phyloP scores from a whole-genome alignment of 2,888 invertebrate species.

The Asteroscopus sphinx region DNA sequence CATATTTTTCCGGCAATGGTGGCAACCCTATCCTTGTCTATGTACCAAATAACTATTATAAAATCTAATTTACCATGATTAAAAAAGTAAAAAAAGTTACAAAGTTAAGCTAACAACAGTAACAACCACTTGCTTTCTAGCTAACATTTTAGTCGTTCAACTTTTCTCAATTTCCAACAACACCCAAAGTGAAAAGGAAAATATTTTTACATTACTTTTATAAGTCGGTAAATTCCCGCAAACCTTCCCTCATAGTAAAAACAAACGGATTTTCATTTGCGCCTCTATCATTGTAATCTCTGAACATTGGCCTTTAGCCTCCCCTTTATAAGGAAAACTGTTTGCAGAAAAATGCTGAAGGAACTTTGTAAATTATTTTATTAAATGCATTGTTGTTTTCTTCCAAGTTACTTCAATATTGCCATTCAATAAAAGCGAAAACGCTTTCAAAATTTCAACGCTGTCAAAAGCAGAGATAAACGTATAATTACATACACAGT shows the following conservation, averaged over 20 bases:
- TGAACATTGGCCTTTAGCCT: slow-evolving; percentile 31
- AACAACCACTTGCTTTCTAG: slow-evolving; percentile 30
- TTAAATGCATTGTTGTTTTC: slow-evolving; percentile 7
- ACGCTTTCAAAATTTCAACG: too few relatives aligned
- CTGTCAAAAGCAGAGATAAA: too few relatives aligned
- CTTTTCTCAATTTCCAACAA: background rate
- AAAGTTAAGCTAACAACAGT: slow-evolving; percentile 4
- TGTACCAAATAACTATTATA: too few relatives aligned
- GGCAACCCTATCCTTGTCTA: too few relatives aligned
- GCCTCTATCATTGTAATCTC: slow-evolving; percentile 45
- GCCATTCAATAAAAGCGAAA: too few relatives aligned
- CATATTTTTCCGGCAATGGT: too few relatives aligned
- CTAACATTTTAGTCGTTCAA: slow-evolving; percentile 8
- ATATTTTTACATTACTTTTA: slow-evolving; percentile 37
- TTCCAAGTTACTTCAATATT: too few relatives aligned
- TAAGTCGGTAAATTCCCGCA: slow-evolving; percentile 35
- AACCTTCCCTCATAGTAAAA: slow-evolving; percentile 32
- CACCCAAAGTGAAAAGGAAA: slow-evolving; percentile 21
- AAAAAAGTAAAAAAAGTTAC: too few relatives aligned
- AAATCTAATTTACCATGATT: too few relatives aligned
- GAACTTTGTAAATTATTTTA: slow-evolving; percentile 16
- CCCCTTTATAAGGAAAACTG: slow-evolving; percentile 40
- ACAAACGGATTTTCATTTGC: slow-evolving; percentile 48
- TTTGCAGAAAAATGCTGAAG: slow-evolving; percentile 18
- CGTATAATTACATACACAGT: too few relatives aligned